Conservation (phyloP, 2,797 vertebrate genomes). For the Synanceia verrucosa region DNA sequence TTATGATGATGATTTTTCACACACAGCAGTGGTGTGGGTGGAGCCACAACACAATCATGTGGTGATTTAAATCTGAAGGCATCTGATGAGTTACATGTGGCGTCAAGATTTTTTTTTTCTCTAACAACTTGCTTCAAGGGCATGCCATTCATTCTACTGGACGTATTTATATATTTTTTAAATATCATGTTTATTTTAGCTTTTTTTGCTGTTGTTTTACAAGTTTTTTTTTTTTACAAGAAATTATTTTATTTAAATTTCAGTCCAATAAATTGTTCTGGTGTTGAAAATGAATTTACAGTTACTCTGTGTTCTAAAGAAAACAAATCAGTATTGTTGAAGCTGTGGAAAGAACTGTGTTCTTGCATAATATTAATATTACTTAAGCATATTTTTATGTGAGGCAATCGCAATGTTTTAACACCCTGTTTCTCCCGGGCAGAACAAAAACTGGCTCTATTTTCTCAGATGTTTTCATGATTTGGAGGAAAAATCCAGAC, state of each 20-base stretch:
- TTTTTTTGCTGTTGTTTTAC: conserved; percentile 46
- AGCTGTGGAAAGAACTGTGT: conserved; percentile 21
- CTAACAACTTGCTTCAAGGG: conserved; percentile 35
- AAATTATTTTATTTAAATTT: conserved; percentile 73
- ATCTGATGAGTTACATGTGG: conserved; percentile 51
- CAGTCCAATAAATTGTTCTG: conserved; percentile 74
- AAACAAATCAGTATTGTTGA: conserved; percentile 6
- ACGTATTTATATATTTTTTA: conserved; percentile 83
- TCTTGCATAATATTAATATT: conserved; percentile 25
- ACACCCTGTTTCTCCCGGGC: conserved; percentile 33
- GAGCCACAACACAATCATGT: conserved; percentile 13
- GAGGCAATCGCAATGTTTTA: conserved; percentile 33
- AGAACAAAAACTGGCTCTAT: conserved; percentile 10
- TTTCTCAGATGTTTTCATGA: conserved; percentile 21
- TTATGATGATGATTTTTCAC: conserved; percentile 13
- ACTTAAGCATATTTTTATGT: conserved; percentile 37
- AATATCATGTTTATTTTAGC: conserved; percentile 65
- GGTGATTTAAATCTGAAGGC: conserved; percentile 20
- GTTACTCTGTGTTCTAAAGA: conserved; percentile 46
- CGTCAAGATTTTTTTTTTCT: conserved; percentile 18
- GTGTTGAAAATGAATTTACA: conserved; percentile 57
- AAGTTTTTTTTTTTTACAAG: conserved; percentile 27
- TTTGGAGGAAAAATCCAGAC: background rate
- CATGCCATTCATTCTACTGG: conserved; percentile 53
- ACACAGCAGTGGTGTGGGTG: background rate